phyloP scores from a whole-genome alignment of 1,140 invertebrate genomes.

The Solenopsis fugax region DNA sequence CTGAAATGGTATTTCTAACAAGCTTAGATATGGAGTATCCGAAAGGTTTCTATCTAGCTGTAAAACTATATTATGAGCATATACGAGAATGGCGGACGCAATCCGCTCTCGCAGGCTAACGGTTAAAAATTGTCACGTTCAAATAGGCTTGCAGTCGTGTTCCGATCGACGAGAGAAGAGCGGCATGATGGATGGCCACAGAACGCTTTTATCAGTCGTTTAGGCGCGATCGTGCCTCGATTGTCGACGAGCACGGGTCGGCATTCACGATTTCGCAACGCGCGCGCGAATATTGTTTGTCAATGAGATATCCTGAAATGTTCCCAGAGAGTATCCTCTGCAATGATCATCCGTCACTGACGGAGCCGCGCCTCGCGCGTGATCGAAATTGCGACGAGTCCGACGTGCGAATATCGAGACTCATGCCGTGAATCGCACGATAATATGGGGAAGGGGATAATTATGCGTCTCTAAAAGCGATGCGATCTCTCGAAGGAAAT shows the following conservation, averaged over 20 bases:
- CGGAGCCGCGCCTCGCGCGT: constrained; percentile 64
- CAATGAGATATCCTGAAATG: constrained; percentile 72
- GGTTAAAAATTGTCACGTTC: constrained; percentile 41
- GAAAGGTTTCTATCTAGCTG: not conserved
- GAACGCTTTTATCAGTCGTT: constrained; percentile 81
- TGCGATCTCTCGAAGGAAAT: constrained; percentile 10
- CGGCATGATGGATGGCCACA: constrained; percentile 80
- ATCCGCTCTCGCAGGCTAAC: not conserved
- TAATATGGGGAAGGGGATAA: constrained; percentile 55
- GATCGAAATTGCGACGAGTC: constrained; percentile 66
- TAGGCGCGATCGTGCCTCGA: constrained; percentile 78
- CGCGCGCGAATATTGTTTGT: constrained; percentile 78
- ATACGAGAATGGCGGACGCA: not conserved
- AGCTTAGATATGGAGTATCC: not conserved
- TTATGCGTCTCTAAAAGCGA: constrained; percentile 63
- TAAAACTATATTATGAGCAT: not conserved
- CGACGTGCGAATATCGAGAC: constrained; percentile 60
- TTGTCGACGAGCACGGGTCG: constrained; percentile 74
- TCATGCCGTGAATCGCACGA: constrained; percentile 53
- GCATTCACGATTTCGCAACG: constrained; percentile 69
- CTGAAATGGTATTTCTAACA: not conserved
- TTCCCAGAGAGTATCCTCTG: constrained; percentile 65
- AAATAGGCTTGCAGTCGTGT: constrained; percentile 27
- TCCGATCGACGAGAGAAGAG: constrained; percentile 61
- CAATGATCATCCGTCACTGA: constrained; percentile 74